A percentile compares a stretch with the other conserved stretches of the same genome.
Conservation (phyloP, 2,888 invertebrate species). For the Frankliniella fusca region DNA sequence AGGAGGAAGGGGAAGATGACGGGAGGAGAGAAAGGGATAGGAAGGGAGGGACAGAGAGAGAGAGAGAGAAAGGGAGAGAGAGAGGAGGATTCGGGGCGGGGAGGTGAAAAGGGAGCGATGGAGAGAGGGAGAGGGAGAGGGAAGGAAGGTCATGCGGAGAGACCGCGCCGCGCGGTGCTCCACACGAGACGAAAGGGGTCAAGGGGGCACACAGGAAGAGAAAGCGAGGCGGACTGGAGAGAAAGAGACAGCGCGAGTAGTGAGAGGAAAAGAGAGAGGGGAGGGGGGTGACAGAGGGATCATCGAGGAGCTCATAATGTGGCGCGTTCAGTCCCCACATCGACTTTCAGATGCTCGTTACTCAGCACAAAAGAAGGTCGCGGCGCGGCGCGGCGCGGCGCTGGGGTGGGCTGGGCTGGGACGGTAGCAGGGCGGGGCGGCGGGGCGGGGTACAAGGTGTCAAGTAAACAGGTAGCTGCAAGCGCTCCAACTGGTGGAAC, state of each 20-base stretch:
- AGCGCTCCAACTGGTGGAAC: too few species aligned
- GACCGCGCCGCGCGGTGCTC: neutral
- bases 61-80: neutral
- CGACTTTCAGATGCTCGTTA: neutral
- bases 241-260: too few species aligned
- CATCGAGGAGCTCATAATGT: constrained; percentile 22
- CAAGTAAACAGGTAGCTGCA: too few species aligned
- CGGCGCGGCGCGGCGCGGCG: neutral
- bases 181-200: neutral
- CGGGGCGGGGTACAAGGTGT: neutral
- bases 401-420: neutral
- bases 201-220: constrained; percentile 21
- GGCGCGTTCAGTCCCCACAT: neutral
- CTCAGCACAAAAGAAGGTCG: neutral
- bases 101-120: too few species aligned
- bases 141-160: neutral
- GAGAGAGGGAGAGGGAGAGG: neutral
- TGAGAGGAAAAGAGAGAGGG: neutral
- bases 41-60: neutral
- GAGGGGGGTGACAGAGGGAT: constrained; percentile 36
- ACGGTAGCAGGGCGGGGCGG: neutral
- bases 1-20: neutral
- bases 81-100: neutral
- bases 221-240: constrained; percentile 30
- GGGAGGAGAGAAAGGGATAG: neutral